Evolutionary conservation across 1,140 invertebrate genomes (phyloP).

Genomic region (Calycopis cecrops): DNA sequence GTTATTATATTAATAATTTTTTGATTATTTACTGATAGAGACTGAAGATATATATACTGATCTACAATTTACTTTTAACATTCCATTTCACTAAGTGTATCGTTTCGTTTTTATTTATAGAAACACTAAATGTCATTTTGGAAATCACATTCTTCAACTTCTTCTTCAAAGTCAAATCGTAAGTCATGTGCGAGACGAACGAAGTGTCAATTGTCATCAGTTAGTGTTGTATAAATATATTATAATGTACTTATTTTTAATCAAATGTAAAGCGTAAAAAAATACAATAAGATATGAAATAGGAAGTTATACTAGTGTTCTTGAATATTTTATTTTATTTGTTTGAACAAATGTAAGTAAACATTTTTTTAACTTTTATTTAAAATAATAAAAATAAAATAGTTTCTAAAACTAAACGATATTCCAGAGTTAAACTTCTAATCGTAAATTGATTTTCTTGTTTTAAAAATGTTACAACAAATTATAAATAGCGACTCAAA

Average conservation of each 20-base stretch:
- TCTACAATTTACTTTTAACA: too few species aligned
- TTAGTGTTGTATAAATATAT: constrained; percentile 15
- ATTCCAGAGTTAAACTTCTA: not conserved
- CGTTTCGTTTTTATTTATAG: too few species aligned
- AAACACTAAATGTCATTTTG: too few species aligned
- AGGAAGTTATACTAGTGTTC: constrained; percentile 1
- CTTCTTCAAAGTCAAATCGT: too few species aligned
- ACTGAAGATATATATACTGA: too few species aligned
- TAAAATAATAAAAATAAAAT: not conserved
- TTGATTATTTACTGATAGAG: too few species aligned
- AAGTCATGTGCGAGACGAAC: not conserved
- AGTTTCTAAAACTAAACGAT: not conserved
- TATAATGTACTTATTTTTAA: constrained; percentile 9
- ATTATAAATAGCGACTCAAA: too few species aligned
- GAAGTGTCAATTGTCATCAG: constrained; percentile 11
- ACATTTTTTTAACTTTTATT: constrained; percentile 2
- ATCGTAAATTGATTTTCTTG: too few species aligned
- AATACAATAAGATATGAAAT: constrained; percentile 13
- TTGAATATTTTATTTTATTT: constrained; percentile 13
- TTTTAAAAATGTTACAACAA: too few species aligned
- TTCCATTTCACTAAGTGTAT: too few species aligned
- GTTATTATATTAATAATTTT: too few species aligned
- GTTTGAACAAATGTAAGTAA: constrained; percentile 7
- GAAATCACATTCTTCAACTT: too few species aligned
- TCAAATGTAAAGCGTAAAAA: constrained; percentile 8